phyloP scores from a whole-genome alignment of 2,888 invertebrate species.

The Alloplasta piceator region DNA sequence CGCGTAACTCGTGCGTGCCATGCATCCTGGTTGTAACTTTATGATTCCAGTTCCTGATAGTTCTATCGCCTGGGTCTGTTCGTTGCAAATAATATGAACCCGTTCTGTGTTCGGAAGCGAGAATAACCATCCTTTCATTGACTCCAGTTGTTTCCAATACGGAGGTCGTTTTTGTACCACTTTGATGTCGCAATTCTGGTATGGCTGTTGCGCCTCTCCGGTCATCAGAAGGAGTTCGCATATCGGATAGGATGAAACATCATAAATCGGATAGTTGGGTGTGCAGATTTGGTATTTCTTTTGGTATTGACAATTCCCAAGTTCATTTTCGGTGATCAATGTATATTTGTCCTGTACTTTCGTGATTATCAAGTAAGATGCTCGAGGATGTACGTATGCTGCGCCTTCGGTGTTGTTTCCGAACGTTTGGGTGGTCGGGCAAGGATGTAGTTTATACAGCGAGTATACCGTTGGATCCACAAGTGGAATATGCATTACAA shows the following conservation, averaged over 20 bases:
- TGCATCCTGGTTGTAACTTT: not conserved
- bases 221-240: constrained; percentile 3
- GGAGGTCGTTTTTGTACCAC: not conserved
- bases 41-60: not conserved
- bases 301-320: not conserved
- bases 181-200: too few relatives aligned
- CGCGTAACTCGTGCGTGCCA: not conserved
- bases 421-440: too few relatives aligned
- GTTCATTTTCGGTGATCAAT: not conserved
- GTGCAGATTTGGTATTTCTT: not conserved
- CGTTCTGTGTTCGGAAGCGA: not conserved
- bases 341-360: not conserved
- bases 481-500: too few relatives aligned
- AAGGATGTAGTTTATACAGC: too few relatives aligned
- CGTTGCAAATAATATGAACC: not conserved
- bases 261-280: not conserved
- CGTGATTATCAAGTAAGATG: not conserved
- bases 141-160: not conserved
- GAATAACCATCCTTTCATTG: constrained; percentile 7
- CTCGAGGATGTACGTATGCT: not conserved
- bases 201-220: not conserved
- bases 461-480: too few relatives aligned
- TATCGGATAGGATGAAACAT: not conserved
- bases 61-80: not conserved
- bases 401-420: too few relatives aligned